phyloP scores from a whole-genome alignment of 2,113 vertebrate species.

The Helogale parvula region DNA sequence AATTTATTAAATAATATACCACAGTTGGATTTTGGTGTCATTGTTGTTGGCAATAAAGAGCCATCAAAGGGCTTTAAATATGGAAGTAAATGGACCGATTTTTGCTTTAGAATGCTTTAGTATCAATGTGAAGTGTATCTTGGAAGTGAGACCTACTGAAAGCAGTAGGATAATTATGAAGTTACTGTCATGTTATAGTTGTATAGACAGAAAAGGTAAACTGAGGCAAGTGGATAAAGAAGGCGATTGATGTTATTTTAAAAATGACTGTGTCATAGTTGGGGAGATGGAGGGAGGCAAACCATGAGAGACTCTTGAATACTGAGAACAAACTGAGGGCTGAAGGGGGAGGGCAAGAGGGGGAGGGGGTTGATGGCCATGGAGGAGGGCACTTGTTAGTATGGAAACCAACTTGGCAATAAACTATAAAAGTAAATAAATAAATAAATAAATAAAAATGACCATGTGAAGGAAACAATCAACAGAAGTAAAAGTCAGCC shows the following conservation, averaged over 20 bases:
- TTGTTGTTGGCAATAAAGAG: background rate
- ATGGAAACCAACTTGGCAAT: too few relatives aligned
- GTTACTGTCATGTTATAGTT: background rate
- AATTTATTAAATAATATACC: background rate
- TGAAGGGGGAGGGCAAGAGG: too few relatives aligned
- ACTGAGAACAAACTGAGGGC: too few relatives aligned
- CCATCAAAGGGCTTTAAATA: background rate
- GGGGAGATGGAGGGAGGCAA: too few relatives aligned
- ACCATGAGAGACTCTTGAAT: too few relatives aligned
- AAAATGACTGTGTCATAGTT: background rate
- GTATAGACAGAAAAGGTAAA: background rate
- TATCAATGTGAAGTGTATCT: background rate
- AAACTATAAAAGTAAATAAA: too few relatives aligned
- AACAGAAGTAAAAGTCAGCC: too few relatives aligned
- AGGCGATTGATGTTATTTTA: background rate
- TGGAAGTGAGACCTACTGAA: background rate
- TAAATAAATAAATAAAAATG: background rate
- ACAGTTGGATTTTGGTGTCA: background rate
- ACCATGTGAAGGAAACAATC: background rate
- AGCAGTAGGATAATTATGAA: background rate
- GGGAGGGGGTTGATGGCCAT: too few relatives aligned
- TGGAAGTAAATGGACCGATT: background rate
- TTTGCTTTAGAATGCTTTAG: background rate
- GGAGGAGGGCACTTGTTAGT: too few relatives aligned
- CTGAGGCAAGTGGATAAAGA: background rate